Evolutionary conservation across 2,113 vertebrate species (phyloP).

Genomic region (Cyprinodon variegatus): DNA sequence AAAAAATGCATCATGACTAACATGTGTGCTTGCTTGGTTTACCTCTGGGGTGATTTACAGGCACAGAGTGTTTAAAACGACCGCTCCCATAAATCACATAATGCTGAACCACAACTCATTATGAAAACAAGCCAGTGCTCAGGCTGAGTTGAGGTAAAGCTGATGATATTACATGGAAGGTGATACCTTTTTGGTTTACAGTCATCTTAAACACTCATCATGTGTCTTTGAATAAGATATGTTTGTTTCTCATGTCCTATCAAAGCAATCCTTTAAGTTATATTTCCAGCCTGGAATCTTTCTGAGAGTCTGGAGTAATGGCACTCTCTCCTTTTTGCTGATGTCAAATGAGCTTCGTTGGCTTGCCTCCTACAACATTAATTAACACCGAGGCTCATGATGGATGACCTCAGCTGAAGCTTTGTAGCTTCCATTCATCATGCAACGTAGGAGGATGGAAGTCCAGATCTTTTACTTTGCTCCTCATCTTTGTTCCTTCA

Average conservation of each 20-base stretch:
- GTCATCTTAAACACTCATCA: neutral
- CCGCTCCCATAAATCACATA: slow-evolving; percentile 58
- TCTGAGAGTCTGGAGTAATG: slow-evolving; percentile 23
- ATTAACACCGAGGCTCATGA: slow-evolving; percentile 78
- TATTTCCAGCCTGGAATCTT: slow-evolving; percentile 31
- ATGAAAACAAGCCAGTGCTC: slow-evolving; percentile 39
- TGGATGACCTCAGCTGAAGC: slow-evolving; percentile 75
- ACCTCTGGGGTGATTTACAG: slow-evolving; percentile 59
- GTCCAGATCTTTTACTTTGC: slow-evolving; percentile 58
- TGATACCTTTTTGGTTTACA: slow-evolving; percentile 13
- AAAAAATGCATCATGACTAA: slow-evolving; percentile 39
- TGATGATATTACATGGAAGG: slow-evolving; percentile 18
- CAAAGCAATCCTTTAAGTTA: slow-evolving; percentile 23
- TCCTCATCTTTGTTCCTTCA: slow-evolving; percentile 35
- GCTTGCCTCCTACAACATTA: slow-evolving; percentile 80
- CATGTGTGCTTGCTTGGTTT: slow-evolving; percentile 46
- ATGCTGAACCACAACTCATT: slow-evolving; percentile 43
- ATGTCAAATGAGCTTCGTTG: slow-evolving; percentile 70
- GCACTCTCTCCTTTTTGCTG: slow-evolving; percentile 69
- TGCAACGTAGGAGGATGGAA: slow-evolving; percentile 56
- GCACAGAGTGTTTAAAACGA: slow-evolving; percentile 34
- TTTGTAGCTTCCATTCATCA: slow-evolving; percentile 78
- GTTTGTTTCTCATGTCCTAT: slow-evolving; percentile 13
- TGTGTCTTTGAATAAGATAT: neutral
- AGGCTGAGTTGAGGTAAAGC: slow-evolving; percentile 35